Percentiles rank a stretch among this genome's conserved stretches.
Conservation (phyloP, 2,113 vertebrate species). For the Neotoma lepida region DNA sequence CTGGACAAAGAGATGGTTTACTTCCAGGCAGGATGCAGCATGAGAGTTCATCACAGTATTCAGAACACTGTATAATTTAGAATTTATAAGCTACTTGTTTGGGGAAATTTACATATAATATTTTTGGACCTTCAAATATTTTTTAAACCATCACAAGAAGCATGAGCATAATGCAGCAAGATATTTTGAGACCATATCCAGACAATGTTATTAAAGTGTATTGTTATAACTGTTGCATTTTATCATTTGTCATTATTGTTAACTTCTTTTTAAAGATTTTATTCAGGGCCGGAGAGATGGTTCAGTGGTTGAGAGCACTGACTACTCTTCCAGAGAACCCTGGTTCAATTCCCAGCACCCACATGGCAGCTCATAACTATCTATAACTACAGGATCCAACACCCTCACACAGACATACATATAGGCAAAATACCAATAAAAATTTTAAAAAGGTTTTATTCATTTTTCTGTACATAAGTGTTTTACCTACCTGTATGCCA, state of each 20-base stretch:
- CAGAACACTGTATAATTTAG: not conserved
- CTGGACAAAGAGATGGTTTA: not conserved
- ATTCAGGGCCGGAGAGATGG: no score
- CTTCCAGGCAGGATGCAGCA: not conserved
- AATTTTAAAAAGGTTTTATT: not conserved
- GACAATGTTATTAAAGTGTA: not conserved
- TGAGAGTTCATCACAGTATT: not conserved
- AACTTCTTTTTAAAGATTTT: not conserved
- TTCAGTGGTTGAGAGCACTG: no score
- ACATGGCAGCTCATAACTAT: no score
- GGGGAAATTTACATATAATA: not conserved
- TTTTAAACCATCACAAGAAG: not conserved
- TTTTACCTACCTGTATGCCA: not conserved
- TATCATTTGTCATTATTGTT: not conserved
- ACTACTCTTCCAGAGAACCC: no score
- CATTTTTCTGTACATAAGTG: not conserved
- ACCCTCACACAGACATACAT: no score
- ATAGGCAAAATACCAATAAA: no score
- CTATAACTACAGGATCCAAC: no score
- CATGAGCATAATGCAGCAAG: not conserved
- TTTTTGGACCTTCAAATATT: not conserved
- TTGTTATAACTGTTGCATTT: not conserved
- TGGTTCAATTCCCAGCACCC: no score
- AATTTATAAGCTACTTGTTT: not conserved
- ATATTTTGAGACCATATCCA: not conserved